Percentiles rank a stretch among this genome's conserved stretches.
phyloP scores from a whole-genome alignment of 2,113 vertebrate species.

The Nymphicus hollandicus region DNA sequence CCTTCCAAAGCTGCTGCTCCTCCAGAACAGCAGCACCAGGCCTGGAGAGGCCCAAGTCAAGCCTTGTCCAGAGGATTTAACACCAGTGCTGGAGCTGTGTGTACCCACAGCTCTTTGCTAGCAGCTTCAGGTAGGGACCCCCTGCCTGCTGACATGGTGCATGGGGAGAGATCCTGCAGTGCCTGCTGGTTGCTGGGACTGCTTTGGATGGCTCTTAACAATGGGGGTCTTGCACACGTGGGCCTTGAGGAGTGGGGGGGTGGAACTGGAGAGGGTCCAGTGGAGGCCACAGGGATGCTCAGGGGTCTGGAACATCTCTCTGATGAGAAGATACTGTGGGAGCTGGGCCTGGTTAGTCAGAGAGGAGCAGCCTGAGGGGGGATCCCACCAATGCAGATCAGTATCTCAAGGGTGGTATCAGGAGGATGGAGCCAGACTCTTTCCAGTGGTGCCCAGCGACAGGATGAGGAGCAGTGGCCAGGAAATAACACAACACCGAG shows the following conservation, averaged over 20 bases:
- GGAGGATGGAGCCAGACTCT: background rate
- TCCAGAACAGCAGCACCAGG: background rate
- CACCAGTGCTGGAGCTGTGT: accelerated
- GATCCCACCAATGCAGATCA: background rate
- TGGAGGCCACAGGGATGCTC: background rate
- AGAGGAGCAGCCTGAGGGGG: background rate
- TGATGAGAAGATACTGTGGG: background rate
- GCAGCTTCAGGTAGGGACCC: background rate
- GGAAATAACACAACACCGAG: background rate
- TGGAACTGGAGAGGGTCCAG: background rate
- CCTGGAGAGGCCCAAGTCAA: background rate
- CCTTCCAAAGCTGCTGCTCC: background rate
- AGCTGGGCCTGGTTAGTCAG: background rate
- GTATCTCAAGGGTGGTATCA: background rate
- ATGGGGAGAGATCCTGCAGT: accelerated
- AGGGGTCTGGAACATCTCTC: background rate
- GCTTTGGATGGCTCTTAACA: background rate
- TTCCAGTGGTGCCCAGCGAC: background rate
- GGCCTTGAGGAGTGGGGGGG: accelerated
- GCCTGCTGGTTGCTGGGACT: background rate
- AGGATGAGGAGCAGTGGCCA: background rate
- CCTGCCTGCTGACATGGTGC: background rate
- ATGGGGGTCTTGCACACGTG: accelerated
- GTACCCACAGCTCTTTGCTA: background rate
- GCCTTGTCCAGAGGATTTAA: background rate